A percentile compares a stretch with the other conserved stretches of the same genome.
phyloP scores from a whole-genome alignment of 2,888 invertebrate genomes.

The Sesia apiformis region DNA sequence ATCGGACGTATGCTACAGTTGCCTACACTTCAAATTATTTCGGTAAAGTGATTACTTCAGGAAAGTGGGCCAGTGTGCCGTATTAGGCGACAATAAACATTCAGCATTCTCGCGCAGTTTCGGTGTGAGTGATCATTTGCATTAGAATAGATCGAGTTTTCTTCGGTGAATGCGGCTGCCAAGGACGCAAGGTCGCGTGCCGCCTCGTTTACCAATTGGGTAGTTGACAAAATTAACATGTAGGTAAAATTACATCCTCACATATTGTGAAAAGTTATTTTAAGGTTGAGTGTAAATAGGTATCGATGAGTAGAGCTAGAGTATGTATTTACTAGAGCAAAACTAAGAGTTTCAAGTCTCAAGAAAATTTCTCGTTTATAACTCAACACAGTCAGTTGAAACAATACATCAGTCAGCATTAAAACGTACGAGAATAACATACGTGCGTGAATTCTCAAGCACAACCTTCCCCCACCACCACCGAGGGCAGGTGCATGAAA shows the following conservation, averaged over 20 bases:
- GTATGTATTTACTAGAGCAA: no score
- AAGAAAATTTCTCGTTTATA: no score
- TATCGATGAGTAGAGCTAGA: no score
- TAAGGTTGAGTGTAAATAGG: no score
- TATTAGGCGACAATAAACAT: not conserved
- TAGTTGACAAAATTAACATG: not conserved
- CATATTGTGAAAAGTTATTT: no score
- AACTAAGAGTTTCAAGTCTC: no score
- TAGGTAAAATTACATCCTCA: not conserved
- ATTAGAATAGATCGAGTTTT: constrained; percentile 11
- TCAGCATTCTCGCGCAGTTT: constrained; percentile 1
- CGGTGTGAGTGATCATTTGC: constrained; percentile 9
- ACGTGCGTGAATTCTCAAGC: no score
- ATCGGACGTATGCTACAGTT: not conserved
- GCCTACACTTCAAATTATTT: not conserved
- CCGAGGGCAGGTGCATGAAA: no score
- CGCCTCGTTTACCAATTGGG: not conserved
- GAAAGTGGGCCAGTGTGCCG: constrained; percentile 5
- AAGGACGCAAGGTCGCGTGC: constrained; percentile 13
- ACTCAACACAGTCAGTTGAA: no score
- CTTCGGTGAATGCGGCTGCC: constrained; percentile 12
- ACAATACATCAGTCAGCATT: no score
- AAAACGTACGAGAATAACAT: no score
- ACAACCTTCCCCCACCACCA: no score
- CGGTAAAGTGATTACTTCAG: not conserved